Conservation (phyloP, 1,140 invertebrate genomes). For the Drosophila insularis region DNA sequence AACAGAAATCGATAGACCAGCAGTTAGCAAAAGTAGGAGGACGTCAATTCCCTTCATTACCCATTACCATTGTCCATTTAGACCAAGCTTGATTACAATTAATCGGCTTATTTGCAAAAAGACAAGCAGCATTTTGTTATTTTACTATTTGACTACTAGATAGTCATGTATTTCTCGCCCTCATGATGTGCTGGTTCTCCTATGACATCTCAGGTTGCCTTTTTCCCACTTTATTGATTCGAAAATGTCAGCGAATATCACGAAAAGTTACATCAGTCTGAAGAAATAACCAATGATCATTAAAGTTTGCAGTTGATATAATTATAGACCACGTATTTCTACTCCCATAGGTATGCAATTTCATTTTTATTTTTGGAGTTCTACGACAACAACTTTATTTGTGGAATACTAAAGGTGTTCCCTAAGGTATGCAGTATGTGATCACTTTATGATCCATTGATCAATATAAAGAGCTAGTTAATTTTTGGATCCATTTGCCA, state of each 20-base stretch:
- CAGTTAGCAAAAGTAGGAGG: slow-evolving; percentile 33
- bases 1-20: slow-evolving; percentile 74
- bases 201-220: slow-evolving; percentile 11
- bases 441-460: no score
- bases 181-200: background rate
- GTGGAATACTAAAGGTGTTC: no score
- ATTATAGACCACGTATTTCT: no score
- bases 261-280: slow-evolving; percentile 31
- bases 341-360: no score
- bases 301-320: no score
- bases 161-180: slow-evolving; percentile 32
- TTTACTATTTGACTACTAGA: slow-evolving; percentile 40
- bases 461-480: no score
- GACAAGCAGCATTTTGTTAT: slow-evolving; percentile 35
- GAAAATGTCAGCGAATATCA: slow-evolving; percentile 58
- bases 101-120: slow-evolving; percentile 72
- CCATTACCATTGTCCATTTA: slow-evolving; percentile 39
- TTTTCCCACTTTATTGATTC: slow-evolving; percentile 67
- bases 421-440: no score
- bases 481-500: background rate
- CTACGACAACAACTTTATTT: no score
- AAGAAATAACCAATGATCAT: no score
- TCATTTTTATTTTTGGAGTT: no score
- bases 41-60: slow-evolving; percentile 23
- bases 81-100: slow-evolving; percentile 76